phyloP scores from a whole-genome alignment of 2,888 invertebrate genomes.

The Phytoseiulus persimilis region DNA sequence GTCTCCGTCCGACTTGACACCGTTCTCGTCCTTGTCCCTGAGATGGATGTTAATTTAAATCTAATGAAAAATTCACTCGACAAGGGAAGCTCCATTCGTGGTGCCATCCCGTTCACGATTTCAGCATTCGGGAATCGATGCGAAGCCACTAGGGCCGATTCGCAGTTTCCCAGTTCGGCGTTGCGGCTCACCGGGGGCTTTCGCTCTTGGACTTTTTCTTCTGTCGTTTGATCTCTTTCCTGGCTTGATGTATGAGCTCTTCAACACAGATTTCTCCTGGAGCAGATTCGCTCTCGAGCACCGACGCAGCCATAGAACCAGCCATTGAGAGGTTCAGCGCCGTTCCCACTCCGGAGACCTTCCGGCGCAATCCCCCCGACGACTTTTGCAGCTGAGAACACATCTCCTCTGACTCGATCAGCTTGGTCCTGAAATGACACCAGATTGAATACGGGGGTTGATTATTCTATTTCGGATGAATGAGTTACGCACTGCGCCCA shows the following conservation, averaged over 20 bases:
- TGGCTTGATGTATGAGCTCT: slow-evolving; percentile 64
- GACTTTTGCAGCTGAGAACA: slow-evolving; percentile 61
- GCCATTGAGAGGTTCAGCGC: slow-evolving; percentile 7
- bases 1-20: slow-evolving; percentile 44
- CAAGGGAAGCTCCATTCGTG: too few relatives aligned
- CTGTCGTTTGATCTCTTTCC: slow-evolving; percentile 59
- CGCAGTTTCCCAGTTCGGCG: too few relatives aligned
- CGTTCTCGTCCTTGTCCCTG: slow-evolving; percentile 43
- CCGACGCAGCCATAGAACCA: slow-evolving; percentile 8
- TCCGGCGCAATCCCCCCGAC: slow-evolving; percentile 42
- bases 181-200: background rate
- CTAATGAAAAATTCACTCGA: too few relatives aligned
- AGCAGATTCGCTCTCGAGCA: slow-evolving; percentile 31
- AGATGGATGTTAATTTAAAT: too few relatives aligned
- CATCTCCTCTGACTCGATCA: slow-evolving; percentile 75
- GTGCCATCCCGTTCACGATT: too few relatives aligned
- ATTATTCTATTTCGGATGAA: background rate
- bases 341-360: slow-evolving; percentile 39
- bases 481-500: too few relatives aligned
- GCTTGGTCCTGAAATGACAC: slow-evolving; percentile 57
- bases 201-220: slow-evolving; percentile 44
- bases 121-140: too few relatives aligned
- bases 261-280: slow-evolving; percentile 49
- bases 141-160: too few relatives aligned
- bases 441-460: background rate